phyloP scores from a whole-genome alignment of 2,113 vertebrate species.

The Erythrocercus mccallii region DNA sequence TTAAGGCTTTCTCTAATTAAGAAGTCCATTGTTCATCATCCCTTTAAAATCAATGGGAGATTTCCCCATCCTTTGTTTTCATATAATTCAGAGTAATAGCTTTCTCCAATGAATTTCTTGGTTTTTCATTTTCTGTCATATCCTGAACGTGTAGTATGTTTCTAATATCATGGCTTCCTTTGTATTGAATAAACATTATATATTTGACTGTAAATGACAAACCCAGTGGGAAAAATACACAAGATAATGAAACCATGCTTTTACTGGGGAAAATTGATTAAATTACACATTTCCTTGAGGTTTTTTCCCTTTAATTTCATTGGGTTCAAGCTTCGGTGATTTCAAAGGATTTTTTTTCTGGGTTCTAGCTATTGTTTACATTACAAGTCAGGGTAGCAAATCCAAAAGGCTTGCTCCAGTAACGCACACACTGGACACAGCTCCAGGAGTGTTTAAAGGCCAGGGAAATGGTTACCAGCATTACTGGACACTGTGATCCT shows the following conservation, averaged over 20 bases:
- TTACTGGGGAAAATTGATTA: conserved; percentile 15
- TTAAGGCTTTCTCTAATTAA: background rate
- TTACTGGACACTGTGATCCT: background rate
- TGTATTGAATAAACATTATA: background rate
- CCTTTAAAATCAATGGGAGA: background rate
- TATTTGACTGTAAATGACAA: conserved; percentile 20
- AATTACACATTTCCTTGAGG: background rate
- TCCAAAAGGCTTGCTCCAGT: background rate
- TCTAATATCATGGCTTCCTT: background rate
- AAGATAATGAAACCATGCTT: background rate
- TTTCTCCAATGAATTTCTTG: background rate
- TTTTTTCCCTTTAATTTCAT: background rate
- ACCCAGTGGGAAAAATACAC: background rate
- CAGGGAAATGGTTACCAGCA: background rate
- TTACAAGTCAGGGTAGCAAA: background rate
- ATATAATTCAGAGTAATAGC: background rate
- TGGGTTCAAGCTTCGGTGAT: background rate
- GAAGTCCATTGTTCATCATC: background rate
- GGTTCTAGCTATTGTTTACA: background rate
- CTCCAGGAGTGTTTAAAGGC: background rate
- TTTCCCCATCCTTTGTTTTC: background rate
- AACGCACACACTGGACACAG: background rate
- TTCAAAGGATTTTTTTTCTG: background rate
- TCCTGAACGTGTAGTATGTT: background rate
- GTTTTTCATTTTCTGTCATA: conserved; percentile 1